Evolutionary conservation across 2,797 vertebrate species (phyloP), one percentile per base, ranked within the genome.

Genomic region (Notoglanidium macrostoma): DNA sequence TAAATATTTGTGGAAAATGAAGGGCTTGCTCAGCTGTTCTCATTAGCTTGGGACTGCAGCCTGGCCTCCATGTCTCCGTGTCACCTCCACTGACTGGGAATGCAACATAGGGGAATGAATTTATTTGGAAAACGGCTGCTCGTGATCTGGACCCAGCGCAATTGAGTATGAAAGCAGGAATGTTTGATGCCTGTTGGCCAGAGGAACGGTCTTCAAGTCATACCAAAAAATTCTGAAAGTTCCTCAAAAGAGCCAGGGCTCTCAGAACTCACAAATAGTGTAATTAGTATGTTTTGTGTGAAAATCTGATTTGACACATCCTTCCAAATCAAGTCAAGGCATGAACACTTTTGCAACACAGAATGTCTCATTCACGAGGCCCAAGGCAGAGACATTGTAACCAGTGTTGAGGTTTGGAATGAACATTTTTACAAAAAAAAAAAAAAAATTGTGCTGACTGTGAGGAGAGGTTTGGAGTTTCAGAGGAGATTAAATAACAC

Each of bases 281-380:
- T 67, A 83, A 81, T 86, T 72, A 85, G 77, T 92, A 65, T 83
- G 83, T 88, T 92, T 87, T 89, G 59, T 89, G 77, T 57, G 82
- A 86, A 84, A 87, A 90, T 90, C 87, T 80, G 86, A 88, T 90
- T 35, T 35, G 86, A 89, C 88, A 91, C 85, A 87, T 89, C 85
- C 88, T 88, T 67, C 59, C 68, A 63, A 82, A 90, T 94, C 94
- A 93, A 91, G 93, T 95, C 91, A 91, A 93, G 94, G 93, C 95
- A 93, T 17, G 93, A 93, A 89, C 79, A 84, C 78, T 84, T 70
- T 87, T 79, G 55, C 80, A 57, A 17, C 73, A 89, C 86, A 74
- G 51, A 87, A 89, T 57, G 79, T 87, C 3, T 8, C 68, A 88
- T 92, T 90, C 91, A 90, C 90, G 88, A 44, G n/a, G 65, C 78